Base-by-base conservation (phyloP, 2,113 vertebrate species). In the Aleadryas rufinucha region DNA sequence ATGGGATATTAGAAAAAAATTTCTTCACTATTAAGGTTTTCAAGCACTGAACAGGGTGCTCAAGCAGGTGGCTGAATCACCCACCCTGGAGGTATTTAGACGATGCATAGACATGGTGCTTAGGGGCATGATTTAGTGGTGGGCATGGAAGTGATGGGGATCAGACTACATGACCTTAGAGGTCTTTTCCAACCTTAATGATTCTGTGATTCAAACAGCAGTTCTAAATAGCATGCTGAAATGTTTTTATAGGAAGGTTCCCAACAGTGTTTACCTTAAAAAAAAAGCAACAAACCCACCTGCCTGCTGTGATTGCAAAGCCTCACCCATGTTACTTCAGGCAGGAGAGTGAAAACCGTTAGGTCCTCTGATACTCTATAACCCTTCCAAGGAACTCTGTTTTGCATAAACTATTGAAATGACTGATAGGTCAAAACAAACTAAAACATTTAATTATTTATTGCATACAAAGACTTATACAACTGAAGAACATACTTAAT, bases 41-140 rank as follows among this genome's bases (percentile, higher is more conserved):
- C 9, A 37, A 65, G 12, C 4, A 33, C 59, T 50, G 42, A 57
- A 13, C 22, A 44, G n/a, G 15, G 37, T 44, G 5, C 44, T 72
- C 22, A 33, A 27, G 27, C 44, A 37, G 37, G 18, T 44, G 15
- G 31, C 27, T 65, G 31, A 37, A 39, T 44, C 37, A 52, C 12
- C 31, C 57, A 6, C 33, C 10, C 28, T 28, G 33, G 33, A 74
- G 10, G 16, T 45, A 37, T 42, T 64, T 27, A 56, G 31, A 47
- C 47, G 27, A 50, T 6, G 3, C 0, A 0, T 3, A 23, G 35
- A 42, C 2, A 2, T 23, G 8, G 12, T 23, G 12, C 23, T 65
- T 37, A 35, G 10, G 7, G 37, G 10, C 8, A 33, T 37, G 10
- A 22, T 27, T 72, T 44, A 57, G 27, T 37, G 12, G 31, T 65